Evolutionary conservation across 2,113 vertebrate species (phyloP), one percentile per base, ranked within the genome.

Genomic region (Pholis gunnellus): DNA sequence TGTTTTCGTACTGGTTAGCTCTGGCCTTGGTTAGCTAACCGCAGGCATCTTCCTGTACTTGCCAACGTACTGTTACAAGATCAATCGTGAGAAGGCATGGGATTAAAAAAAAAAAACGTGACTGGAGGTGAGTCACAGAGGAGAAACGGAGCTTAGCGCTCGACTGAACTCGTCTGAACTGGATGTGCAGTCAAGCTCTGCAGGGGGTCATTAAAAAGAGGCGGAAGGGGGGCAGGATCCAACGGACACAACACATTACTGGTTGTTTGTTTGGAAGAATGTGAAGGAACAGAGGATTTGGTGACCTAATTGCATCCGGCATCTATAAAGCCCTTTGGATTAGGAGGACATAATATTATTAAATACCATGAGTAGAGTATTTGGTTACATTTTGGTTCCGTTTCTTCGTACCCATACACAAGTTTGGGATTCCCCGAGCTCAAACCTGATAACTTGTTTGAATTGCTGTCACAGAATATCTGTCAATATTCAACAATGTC

Each of bases 91-190:
- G 31, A 63, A 83, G 74, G 59, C 75, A 72, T 9, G 61, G 85
- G 75, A 29, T 59, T 14, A 7, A 27, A 29, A 5, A 2, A 46
- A 10, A 15, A 90, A 82, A 72, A 48, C 31, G 25, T 20, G 63
- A 86, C 73, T 84, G 73, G 75, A 84, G 72, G 85, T 88, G 92
- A 93, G 83, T 93, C 92, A 90, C 80, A 74, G 84, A 64, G 72
- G 72, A 86, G 75, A 83, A 80, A 54, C n/a, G 57, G 59, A 38
- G 25, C 38, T 4, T 14, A 69, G 17, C 46, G 69, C 61, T 44
- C 34, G 34, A 34, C 34, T 34, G 44, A 17, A 46, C 44, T 56
- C 72, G 83, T 83, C 75, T 75, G 56, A 89, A 76, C 85, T 66
- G 60, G 67, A 2, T 79, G 75, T 65, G 54, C n/a, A 48, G 84